Percentiles rank a stretch among this genome's conserved stretches.
These are phyloP conservation scores for Agonopterix arenella DNA, from an alignment of 2,888 invertebrate species.

Conservation along the genomic window DNA sequence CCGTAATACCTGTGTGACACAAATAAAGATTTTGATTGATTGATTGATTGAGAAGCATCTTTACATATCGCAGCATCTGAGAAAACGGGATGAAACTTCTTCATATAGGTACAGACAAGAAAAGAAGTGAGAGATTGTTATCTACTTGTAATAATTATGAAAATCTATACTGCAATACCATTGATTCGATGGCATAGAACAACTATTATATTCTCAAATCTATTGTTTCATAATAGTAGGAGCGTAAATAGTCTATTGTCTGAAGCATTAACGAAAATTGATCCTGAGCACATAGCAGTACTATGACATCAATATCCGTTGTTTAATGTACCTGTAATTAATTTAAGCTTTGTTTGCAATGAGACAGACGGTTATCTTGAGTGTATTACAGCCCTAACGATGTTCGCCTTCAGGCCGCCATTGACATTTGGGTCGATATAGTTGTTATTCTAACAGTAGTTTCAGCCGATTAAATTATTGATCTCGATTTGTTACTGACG, in stretches of 20 bases:
- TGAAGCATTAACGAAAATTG: constrained; percentile 35
- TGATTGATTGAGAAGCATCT: too few relatives aligned
- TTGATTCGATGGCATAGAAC: too few relatives aligned
- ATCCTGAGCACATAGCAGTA: constrained; percentile 33
- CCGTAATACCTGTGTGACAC: too few relatives aligned
- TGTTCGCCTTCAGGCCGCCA: constrained; percentile 17
- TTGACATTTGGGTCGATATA: constrained; percentile 46
- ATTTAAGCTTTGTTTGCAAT: constrained; percentile 23
- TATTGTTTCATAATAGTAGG: constrained; percentile 3
- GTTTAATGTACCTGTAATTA: constrained; percentile 21
- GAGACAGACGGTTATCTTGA: constrained; percentile 19
- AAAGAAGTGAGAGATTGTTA: too few relatives aligned
- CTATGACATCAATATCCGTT: constrained; percentile 39
- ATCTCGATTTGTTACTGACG: constrained; percentile 37
- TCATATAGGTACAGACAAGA: too few relatives aligned
- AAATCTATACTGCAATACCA: too few relatives aligned
- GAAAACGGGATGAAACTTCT: too few relatives aligned
- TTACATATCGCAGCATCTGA: too few relatives aligned
- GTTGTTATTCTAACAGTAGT: constrained; percentile 56
- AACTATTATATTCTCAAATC: too few relatives aligned
- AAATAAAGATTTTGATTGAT: too few relatives aligned
- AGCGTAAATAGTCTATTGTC: constrained; percentile 43
- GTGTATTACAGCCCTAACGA: constrained; percentile 3
- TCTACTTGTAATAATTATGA: too few relatives aligned
- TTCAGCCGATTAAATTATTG: constrained; percentile 39